Evolutionary conservation across 1,140 invertebrate species (phyloP).

Genomic region (Thaumatotibia leucotreta): DNA sequence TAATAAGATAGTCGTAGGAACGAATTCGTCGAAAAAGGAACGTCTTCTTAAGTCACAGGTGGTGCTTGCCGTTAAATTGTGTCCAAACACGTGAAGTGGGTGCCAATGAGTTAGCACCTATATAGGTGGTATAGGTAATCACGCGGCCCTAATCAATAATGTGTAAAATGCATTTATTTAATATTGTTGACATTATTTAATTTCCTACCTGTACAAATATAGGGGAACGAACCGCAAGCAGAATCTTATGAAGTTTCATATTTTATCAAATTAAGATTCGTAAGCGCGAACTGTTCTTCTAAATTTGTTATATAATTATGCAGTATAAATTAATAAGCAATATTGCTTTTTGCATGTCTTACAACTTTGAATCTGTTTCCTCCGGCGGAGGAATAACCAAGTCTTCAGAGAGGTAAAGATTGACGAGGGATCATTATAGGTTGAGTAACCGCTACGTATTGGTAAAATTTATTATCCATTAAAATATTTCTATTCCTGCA

Average conservation of each 20-base stretch:
- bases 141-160: neutral
- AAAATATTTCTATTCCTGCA: neutral
- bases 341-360: constrained; percentile 82
- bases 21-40: too few species aligned
- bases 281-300: neutral
- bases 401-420: constrained; percentile 71
- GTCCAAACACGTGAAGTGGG: neutral
- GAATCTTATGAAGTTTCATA: too few species aligned
- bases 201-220: neutral
- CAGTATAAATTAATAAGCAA: constrained; percentile 75
- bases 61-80: too few species aligned
- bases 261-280: neutral
- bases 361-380: constrained; percentile 80
- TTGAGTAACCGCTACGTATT: neutral
- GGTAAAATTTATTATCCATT: neutral
- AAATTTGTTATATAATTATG: constrained; percentile 11
- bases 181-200: neutral
- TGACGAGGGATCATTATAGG: neutral
- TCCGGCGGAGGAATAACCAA: constrained; percentile 79
- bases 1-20: too few species aligned
- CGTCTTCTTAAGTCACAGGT: too few species aligned
- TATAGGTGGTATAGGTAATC: too few species aligned
- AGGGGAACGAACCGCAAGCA: neutral
- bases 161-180: neutral
- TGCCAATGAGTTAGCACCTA: neutral